Conservation (phyloP, 1,140 invertebrate genomes). For the Gryllus bimaculatus region DNA sequence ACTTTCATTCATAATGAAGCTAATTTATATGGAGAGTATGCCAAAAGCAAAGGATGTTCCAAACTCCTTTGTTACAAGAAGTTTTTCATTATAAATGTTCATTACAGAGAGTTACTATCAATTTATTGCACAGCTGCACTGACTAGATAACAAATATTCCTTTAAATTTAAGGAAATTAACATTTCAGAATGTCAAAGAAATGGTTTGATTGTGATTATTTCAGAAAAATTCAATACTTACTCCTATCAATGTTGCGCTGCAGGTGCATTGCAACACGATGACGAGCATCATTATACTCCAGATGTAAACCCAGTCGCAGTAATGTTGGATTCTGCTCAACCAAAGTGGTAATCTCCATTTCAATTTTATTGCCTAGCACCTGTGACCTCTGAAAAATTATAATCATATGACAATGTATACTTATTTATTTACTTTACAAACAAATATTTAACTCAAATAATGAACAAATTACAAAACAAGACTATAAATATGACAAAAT, state of each 20-base stretch:
- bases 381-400: conserved; percentile 67
- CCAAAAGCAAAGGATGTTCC: no score
- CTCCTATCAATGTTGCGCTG: conserved; percentile 95
- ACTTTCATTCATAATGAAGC: no score
- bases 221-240: conserved; percentile 45
- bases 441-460: neutral
- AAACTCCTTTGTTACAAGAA: no score
- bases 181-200: no score
- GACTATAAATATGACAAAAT: neutral
- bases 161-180: no score
- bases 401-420: neutral
- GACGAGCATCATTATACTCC: conserved; percentile 91
- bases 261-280: conserved; percentile 82
- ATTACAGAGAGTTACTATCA: no score
- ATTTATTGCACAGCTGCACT: no score
- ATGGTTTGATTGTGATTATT: no score
- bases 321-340: conserved; percentile 87
- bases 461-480: neutral
- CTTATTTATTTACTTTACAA: no score
- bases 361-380: conserved; percentile 95
- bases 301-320: conserved; percentile 87
- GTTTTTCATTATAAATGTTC: no score
- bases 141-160: no score
- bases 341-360: conserved; percentile 90
- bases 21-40: no score